Evolutionary conservation across 1,140 invertebrate species (phyloP), one percentile per base, ranked within the genome.

Genomic region (Drosophila malerkotliana): DNA sequence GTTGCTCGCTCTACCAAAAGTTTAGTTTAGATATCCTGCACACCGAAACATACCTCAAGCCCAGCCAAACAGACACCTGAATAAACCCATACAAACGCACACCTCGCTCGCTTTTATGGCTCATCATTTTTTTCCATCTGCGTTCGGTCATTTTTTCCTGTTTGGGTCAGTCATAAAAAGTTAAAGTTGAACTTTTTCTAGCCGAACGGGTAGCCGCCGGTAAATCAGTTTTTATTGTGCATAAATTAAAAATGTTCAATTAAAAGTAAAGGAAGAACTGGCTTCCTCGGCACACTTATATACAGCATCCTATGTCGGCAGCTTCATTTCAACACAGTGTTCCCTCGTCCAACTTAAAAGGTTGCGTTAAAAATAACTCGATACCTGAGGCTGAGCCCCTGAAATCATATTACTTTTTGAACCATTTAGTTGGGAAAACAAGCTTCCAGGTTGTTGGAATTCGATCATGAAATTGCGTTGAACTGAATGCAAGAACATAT

Each of bases 171-270:
- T 64, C 71, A 63, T 87, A 81, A 82, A 84, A 87, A 87, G 77
- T 72, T 87, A 60, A 67, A 76, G 72, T 44, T 76, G 39, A 75
- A 83, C 58, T 66, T 85, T 84, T 84, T 79, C 34, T 66, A 58
- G 64, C 66, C 44, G 55, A 61, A 26, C 51, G 72, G 67, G 48
- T 72, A 41, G 55, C 57, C 18, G 51, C 34, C 69, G 77, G 64
- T 85, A 81, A 85, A 85, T 85, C 81, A 72, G 81, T 78, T 85
- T 87, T 87, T 85, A 85, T 87, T 81, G 75, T 85, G 82, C 81
- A 85, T 85, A 85, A 85, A 87, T 85, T 85, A 87, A 85, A 87
- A 85, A 87, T 78, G 64, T 78, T 68, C 74, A 85, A 85, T 85
- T 85, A 85, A 85, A 82, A 83, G 56, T 53, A 15, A 41, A 47